phyloP scores from a whole-genome alignment of 2,888 invertebrate species.

The Ormyrus labotus region DNA sequence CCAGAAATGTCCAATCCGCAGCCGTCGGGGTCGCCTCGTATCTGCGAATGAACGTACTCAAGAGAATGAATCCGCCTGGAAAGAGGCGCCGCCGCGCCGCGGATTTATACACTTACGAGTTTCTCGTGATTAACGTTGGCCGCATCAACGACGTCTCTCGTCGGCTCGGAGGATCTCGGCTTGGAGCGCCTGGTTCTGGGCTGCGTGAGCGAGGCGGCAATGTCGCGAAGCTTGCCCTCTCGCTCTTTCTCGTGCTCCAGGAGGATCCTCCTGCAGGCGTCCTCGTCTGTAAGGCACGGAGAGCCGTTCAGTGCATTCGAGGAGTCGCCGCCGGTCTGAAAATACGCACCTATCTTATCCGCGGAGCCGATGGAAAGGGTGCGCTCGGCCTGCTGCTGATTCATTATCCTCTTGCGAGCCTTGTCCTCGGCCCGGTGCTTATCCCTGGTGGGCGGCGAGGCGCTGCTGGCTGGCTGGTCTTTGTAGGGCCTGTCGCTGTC shows the following conservation, averaged over 20 bases:
- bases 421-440: slow-evolving; percentile 87
- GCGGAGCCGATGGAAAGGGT: too few relatives aligned
- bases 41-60: slow-evolving; percentile 73
- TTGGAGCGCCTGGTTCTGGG: slow-evolving; percentile 76
- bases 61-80: too few relatives aligned
- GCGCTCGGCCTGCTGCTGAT: slow-evolving; percentile 62
- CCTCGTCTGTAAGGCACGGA: slow-evolving; percentile 64
- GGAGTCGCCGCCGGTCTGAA: not conserved
- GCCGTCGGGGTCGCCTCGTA: slow-evolving; percentile 89
- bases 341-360: not conserved
- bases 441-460: slow-evolving; percentile 88
- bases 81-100: too few relatives aligned
- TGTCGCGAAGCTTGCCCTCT: slow-evolving; percentile 87
- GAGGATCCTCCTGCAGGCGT: slow-evolving; percentile 76
- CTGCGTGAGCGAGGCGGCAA: slow-evolving; percentile 88
- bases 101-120: slow-evolving; percentile 65
- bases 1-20: slow-evolving; percentile 79
- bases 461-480: slow-evolving; percentile 85
- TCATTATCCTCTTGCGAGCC: slow-evolving; percentile 76
- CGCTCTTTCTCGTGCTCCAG: slow-evolving; percentile 78
- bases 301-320: not conserved
- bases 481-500: slow-evolving; percentile 76
- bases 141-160: slow-evolving; percentile 71
- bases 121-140: slow-evolving; percentile 71
- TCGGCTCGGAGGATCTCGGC: slow-evolving; percentile 71